These are phyloP conservation scores for Epizoanthus illoricatus DNA, from an alignment of 92 coral and sea anemone genomes.

Conservation along the genomic window DNA sequence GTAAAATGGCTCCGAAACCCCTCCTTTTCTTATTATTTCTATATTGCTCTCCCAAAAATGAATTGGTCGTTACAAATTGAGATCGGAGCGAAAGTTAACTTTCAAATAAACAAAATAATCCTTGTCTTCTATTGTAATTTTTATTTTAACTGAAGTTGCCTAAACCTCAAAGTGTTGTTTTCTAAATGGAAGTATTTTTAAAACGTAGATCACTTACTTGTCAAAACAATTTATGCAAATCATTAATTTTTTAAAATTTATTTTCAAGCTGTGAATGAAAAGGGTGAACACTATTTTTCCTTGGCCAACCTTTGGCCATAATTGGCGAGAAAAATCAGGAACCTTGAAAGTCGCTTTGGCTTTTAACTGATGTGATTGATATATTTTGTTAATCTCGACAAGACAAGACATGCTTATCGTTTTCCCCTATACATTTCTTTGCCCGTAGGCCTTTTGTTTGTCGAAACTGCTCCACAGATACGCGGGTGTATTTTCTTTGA, in stretches of 20 bases:
- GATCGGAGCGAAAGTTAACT: neutral
- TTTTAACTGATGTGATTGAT: neutral
- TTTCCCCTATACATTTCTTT: neutral
- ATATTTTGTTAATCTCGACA: neutral
- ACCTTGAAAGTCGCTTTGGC: neutral
- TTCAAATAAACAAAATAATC: neutral
- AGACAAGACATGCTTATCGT: neutral
- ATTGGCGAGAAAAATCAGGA: neutral
- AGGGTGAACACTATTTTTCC: neutral
- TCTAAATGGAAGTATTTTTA: neutral
- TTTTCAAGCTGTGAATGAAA: neutral
- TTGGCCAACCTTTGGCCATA: neutral
- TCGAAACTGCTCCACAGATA: no score
- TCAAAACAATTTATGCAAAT: neutral
- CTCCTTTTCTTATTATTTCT: slow-evolving; percentile 12
- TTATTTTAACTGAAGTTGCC: neutral
- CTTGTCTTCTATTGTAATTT: neutral
- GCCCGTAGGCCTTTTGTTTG: neutral
- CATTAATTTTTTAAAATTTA: neutral
- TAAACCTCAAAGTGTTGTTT: neutral
- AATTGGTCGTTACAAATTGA: slow-evolving; percentile 2
- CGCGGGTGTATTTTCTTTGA: neutral
- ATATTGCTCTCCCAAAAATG: neutral
- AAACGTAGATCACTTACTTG: neutral
- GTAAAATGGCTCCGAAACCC: slow-evolving; percentile 5